Conservation (phyloP, 1,140 invertebrate species). For the Leucophenga varia region DNA sequence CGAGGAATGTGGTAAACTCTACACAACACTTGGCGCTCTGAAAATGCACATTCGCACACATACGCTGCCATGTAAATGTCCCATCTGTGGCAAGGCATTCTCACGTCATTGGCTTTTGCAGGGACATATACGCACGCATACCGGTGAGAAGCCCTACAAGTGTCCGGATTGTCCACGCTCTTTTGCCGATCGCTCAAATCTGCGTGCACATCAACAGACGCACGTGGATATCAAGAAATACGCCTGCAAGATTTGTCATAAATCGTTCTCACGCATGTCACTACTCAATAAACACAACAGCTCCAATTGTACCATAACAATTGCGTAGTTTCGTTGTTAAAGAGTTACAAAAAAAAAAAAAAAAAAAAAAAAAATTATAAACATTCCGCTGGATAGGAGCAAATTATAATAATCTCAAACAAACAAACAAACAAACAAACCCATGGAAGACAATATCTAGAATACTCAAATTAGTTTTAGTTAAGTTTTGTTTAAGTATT, state of each 20-base stretch:
- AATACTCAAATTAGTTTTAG: conserved; percentile 6
- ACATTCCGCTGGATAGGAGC: conserved; percentile 52
- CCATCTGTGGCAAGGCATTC: conserved; percentile 95
- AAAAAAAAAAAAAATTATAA: too few relatives aligned
- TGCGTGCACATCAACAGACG: conserved; percentile 70
- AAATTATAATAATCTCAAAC: conserved; percentile 7
- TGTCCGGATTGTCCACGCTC: conserved; percentile 92
- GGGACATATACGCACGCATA: conserved; percentile 89
- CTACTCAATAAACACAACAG: conserved; percentile 82
- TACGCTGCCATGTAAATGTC: conserved; percentile 95
- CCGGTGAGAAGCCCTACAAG: conserved; percentile 90
- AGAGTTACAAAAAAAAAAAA: too few relatives aligned
- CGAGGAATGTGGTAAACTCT: conserved; percentile 60
- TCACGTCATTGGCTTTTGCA: conserved; percentile 95
- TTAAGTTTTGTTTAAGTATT: too few relatives aligned
- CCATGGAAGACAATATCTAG: conserved; percentile 31
- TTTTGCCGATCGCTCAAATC: conserved; percentile 89
- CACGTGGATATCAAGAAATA: conserved; percentile 62
- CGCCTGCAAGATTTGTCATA: conserved; percentile 59
- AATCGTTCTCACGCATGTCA: conserved; percentile 84
- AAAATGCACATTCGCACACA: conserved; percentile 74
- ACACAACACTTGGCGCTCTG: conserved; percentile 61
- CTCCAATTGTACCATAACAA: conserved; percentile 56
- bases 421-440: conserved; percentile 18
- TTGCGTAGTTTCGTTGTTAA: too few relatives aligned